phyloP scores from a whole-genome alignment of 2,888 invertebrate genomes.

The Psococerastis gibbosa region DNA sequence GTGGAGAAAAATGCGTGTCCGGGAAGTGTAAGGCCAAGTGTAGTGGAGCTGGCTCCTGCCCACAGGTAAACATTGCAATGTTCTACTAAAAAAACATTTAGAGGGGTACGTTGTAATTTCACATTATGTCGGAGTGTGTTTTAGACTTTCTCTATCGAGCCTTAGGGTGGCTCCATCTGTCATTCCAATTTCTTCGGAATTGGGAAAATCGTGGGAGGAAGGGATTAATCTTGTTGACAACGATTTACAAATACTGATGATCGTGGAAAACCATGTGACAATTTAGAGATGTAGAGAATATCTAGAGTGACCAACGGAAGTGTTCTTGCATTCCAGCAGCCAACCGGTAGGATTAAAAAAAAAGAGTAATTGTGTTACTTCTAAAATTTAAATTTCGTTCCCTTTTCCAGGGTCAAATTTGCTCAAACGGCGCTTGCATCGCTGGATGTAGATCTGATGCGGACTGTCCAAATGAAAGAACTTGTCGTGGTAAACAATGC shows the following conservation, averaged over 20 bases:
- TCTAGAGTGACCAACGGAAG: too few species aligned
- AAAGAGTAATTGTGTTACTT: constrained; percentile 1
- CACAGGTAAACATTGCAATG: constrained; percentile 23
- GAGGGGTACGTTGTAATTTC: constrained; percentile 6
- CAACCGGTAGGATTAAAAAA: too few species aligned
- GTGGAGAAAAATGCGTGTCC: constrained; percentile 58
- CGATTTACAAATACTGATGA: too few species aligned
- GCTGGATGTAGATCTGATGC: constrained; percentile 61
- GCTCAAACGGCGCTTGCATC: constrained; percentile 48
- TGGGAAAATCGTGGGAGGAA: too few species aligned
- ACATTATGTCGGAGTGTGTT: constrained; percentile 34
- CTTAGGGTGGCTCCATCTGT: too few species aligned
- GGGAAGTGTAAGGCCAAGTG: constrained; percentile 59
- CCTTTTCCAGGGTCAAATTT: constrained; percentile 49
- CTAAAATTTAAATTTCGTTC: constrained; percentile 11
- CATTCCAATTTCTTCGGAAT: too few species aligned
- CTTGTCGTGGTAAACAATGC: constrained; percentile 52
- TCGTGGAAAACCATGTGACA: too few species aligned
- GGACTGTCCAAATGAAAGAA: constrained; percentile 59
- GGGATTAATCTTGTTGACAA: too few species aligned
- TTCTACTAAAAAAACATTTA: constrained; percentile 5
- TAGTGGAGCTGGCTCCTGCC: constrained; percentile 39
- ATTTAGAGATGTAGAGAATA: too few species aligned
- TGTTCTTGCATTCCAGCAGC: too few species aligned
- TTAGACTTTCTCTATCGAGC: too few species aligned